These are phyloP conservation scores for Clarias laeviceps DNA, from an alignment of 2,797 vertebrate genomes.

Conservation along the genomic window DNA sequence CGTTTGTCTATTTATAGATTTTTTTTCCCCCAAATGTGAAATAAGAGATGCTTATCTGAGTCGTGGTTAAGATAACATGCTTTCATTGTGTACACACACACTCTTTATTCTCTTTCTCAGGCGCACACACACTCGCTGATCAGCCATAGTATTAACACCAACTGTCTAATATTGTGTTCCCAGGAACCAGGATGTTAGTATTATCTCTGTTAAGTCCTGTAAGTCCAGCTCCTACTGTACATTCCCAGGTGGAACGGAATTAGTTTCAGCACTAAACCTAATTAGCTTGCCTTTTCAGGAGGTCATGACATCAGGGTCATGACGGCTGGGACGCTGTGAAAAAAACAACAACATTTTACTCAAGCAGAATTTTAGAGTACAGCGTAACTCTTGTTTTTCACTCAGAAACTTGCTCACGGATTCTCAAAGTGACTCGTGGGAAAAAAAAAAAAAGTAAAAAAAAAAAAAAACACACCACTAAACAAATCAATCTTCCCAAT, in stretches of 20 bases:
- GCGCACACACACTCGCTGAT: not conserved
- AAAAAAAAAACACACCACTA: not conserved
- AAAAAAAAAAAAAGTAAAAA: not conserved
- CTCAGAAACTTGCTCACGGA: constrained; percentile 1
- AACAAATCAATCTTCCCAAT: constrained; percentile 28
- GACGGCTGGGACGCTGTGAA: not conserved
- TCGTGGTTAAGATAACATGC: not conserved
- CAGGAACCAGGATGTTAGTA: no score
- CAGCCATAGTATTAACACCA: not conserved
- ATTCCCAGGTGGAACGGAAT: not conserved
- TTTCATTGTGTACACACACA: not conserved
- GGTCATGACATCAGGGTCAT: not conserved
- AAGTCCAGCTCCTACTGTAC: not conserved
- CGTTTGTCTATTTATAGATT: not conserved
- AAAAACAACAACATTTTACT: not conserved
- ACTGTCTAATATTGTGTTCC: not conserved
- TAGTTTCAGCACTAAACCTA: not conserved
- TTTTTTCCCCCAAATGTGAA: not conserved
- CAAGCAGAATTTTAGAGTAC: not conserved
- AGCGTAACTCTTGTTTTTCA: not conserved
- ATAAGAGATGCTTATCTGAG: not conserved
- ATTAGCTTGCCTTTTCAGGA: not conserved
- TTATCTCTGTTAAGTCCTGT: no score
- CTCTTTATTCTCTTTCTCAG: not conserved
- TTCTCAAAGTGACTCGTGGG: not conserved